Conservation (phyloP, 1,140 invertebrate genomes). For the Bombus picipes region DNA sequence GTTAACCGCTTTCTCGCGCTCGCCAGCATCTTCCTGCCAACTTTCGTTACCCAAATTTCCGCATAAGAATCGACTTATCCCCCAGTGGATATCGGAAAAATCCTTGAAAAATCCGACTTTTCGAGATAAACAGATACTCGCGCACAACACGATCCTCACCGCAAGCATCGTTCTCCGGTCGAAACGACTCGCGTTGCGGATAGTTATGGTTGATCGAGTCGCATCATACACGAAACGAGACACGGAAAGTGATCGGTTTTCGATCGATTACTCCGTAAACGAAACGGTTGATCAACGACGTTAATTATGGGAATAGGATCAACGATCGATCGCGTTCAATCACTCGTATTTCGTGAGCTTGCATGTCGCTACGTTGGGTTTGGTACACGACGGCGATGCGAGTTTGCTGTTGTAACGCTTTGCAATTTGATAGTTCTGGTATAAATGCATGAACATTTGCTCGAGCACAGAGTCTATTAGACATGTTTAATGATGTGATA, state of each 20-base stretch:
- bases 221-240: not conserved
- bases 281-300: slow-evolving; percentile 7
- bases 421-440: too few species aligned
- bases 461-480: too few species aligned
- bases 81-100: not conserved
- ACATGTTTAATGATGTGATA: too few species aligned
- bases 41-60: not conserved
- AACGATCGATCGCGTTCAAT: not conserved
- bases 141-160: not conserved
- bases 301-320: not conserved
- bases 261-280: slow-evolving; percentile 2
- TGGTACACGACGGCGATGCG: not conserved
- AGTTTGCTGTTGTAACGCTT: not conserved
- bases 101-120: not conserved
- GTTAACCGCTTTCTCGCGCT: not conserved
- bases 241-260: not conserved
- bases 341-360: not conserved
- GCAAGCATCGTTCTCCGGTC: not conserved
- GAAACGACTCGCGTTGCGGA: not conserved
- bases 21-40: not conserved
- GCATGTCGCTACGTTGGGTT: not conserved
- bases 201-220: not conserved
- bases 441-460: too few species aligned
- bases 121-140: not conserved
- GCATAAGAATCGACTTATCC: slow-evolving; percentile 6